Conservation (phyloP, 64 coral and sea anemone species). For the Montipora efflorescens region DNA sequence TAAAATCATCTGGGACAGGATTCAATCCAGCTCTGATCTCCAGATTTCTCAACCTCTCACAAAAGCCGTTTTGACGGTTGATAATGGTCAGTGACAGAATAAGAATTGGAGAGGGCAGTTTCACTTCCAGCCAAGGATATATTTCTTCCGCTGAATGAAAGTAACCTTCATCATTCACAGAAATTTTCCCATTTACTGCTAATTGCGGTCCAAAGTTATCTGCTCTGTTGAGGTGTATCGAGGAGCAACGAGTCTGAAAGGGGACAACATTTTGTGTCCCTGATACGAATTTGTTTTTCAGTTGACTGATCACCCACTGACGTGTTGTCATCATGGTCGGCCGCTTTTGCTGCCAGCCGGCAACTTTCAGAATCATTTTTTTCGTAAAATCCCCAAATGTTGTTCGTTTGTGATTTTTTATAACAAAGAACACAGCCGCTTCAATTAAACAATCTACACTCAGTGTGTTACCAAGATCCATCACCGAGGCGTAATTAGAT, state of each 20-base stretch:
- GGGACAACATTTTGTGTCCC: neutral
- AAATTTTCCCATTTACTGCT: neutral
- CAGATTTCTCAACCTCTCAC: constrained; percentile 1
- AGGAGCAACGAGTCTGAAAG: constrained; percentile 23
- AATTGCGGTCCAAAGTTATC: neutral
- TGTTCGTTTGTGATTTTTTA: neutral
- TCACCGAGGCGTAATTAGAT: neutral
- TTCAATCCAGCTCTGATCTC: constrained; percentile 15
- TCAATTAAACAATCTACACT: neutral
- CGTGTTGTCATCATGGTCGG: neutral
- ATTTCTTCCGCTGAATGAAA: neutral
- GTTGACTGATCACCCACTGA: neutral
- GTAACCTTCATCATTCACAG: neutral
- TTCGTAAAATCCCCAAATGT: constrained; percentile 3
- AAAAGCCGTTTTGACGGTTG: neutral
- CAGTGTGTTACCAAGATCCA: constrained; percentile 4
- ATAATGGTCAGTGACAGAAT: neutral
- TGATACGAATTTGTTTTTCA: neutral
- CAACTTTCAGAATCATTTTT: constrained; percentile 23
- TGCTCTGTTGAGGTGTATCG: neutral
- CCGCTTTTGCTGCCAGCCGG: neutral
- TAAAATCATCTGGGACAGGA: neutral
- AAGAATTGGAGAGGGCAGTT: constrained; percentile 2
- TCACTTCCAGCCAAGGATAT: constrained; percentile 19
- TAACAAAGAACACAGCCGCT: constrained; percentile 6